Conservation (phyloP, 1,140 invertebrate species). For the Eumaeus atala region DNA sequence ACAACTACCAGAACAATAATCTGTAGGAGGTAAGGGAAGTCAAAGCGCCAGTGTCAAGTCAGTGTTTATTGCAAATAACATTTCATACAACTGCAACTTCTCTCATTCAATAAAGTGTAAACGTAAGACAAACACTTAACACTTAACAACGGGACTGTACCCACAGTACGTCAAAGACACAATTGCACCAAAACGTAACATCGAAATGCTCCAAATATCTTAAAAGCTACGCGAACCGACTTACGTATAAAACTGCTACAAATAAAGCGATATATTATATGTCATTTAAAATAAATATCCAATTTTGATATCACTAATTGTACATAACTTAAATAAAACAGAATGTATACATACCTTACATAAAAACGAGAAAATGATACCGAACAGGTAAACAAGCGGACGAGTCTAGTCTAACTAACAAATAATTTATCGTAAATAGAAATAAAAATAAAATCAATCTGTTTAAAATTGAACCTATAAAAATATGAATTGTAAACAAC, state of each 20-base stretch:
- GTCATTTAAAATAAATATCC: slow-evolving; percentile 17
- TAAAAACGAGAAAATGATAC: slow-evolving; percentile 5
- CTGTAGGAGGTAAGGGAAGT: too few relatives aligned
- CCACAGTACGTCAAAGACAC: slow-evolving; percentile 26
- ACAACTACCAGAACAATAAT: too few relatives aligned
- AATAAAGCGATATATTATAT: slow-evolving; percentile 17
- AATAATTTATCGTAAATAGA: slow-evolving; percentile 44
- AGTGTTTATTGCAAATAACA: slow-evolving; percentile 58
- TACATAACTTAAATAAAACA: not conserved
- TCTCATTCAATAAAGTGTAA: slow-evolving; percentile 27
- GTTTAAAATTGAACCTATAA: slow-evolving; percentile 38
- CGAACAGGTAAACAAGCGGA: slow-evolving; percentile 12
- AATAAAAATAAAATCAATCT: slow-evolving; percentile 28
- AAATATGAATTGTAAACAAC: slow-evolving; percentile 33
- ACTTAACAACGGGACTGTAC: slow-evolving; percentile 12
- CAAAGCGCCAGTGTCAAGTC: slow-evolving; percentile 26
- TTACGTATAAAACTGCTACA: slow-evolving; percentile 9
- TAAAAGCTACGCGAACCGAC: slow-evolving; percentile 21
- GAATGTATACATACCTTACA: not conserved
- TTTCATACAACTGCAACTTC: slow-evolving; percentile 39
- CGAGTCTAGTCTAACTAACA: slow-evolving; percentile 16
- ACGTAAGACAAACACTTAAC: slow-evolving; percentile 20
- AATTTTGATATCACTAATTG: slow-evolving; percentile 9
- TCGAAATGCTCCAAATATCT: slow-evolving; percentile 49
- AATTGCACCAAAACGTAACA: slow-evolving; percentile 62